Evolutionary conservation across 2,797 vertebrate genomes (phyloP).

Genomic region (Anniella stebbinsi): DNA sequence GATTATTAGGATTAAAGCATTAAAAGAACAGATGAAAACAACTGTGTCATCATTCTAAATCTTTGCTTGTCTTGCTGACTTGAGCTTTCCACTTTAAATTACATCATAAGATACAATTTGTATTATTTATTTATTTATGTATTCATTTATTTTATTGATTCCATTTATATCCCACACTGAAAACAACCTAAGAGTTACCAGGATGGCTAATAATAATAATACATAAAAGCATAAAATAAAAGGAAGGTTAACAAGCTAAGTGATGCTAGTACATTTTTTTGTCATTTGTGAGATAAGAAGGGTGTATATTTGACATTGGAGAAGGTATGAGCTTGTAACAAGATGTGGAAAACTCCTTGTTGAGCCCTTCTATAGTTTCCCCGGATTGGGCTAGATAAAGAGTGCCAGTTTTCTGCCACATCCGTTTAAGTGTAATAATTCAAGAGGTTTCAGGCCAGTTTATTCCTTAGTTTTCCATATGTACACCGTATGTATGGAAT

Average conservation of each 20-base stretch:
- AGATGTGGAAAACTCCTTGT: neutral
- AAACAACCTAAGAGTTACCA: neutral
- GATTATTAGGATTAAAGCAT: conserved; percentile 17
- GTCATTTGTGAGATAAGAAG: neutral
- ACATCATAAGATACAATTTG: conserved; percentile 5
- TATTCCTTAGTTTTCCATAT: neutral
- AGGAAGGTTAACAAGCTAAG: neutral
- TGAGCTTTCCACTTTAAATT: neutral
- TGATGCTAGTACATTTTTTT: neutral
- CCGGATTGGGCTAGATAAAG: neutral
- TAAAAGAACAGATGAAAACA: neutral
- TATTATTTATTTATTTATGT: no score
- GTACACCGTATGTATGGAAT: neutral
- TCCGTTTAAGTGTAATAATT: neutral
- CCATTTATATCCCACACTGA: neutral
- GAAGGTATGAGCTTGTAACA: neutral
- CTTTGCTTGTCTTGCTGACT: conserved; percentile 15
- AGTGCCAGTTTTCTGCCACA: neutral
- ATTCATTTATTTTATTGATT: neutral
- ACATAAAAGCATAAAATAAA: neutral
- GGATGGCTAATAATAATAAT: neutral
- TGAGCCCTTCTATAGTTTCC: neutral
- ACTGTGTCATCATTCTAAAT: conserved; percentile 17
- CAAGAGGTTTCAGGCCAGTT: neutral
- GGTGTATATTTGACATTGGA: neutral